Evolutionary conservation across 2,888 invertebrate genomes (phyloP), one percentile per base, ranked within the genome.

Genomic region (Lasioglossum pauxillum): DNA sequence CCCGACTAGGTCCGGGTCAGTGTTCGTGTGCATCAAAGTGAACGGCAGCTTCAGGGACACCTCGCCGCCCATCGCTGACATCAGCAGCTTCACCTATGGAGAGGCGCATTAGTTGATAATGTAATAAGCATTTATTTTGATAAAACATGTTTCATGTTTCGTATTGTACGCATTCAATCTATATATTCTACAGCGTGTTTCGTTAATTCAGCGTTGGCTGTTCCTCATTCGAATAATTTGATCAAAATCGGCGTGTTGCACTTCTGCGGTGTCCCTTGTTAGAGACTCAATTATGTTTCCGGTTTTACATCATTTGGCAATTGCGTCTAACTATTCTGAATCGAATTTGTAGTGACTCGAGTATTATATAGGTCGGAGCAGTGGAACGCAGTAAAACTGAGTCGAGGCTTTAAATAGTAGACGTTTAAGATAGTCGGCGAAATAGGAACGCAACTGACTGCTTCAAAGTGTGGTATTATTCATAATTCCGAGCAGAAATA

Each of bases 41-140:
- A 98, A 98, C 0, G 98, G 98, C 76, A 98, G 95, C 94, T 98
- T 98, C 2, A 98, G 95, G 0, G 97, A 97, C 12, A 98, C 95
- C 84, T 97, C 97, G 1, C 98, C 98, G 0, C 98, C 98, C 79
- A 98, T 98, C 5, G 97, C 97, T 84, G 98, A 98, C 41, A 98
- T 96, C 0, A 97, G 96, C 0, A 98, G 96, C 95, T 98, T 98
- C 0, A 98, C 96, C 96, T 96, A 90, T 5, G 5, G 53, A 73
- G 5, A 53, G 49, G 3, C 16, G n/a, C 2, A 46, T 69, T 69
- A 41, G 12, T 44, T 44, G 44, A 44, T 44, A 44, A 14, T 14
- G 14, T 44, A 44, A 44, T 44, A 44, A 44, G 14, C 14, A 44
- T 49, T 23, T 23, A 23, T 23, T 7, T 23, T 49, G 8, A 49